phyloP scores from a whole-genome alignment of 2,113 vertebrate species.

The Hemiscyllium ocellatum region DNA sequence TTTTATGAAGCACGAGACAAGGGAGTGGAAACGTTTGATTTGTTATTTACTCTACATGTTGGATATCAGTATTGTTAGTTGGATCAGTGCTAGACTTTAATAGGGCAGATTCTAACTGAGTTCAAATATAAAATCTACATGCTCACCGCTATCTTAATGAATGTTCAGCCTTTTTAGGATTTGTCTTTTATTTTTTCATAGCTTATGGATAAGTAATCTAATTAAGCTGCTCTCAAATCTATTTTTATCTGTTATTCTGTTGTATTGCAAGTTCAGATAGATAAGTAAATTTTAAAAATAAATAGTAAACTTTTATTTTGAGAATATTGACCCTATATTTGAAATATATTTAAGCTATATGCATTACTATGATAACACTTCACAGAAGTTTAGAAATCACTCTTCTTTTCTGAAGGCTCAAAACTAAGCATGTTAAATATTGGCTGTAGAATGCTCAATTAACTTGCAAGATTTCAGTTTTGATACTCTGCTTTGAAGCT shows the following conservation, averaged over 20 bases:
- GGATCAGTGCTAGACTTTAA: neutral
- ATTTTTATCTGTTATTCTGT: neutral
- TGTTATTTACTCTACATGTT: neutral
- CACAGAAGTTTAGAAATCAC: neutral
- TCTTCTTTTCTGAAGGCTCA: neutral
- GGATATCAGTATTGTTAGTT: neutral
- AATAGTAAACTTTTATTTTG: neutral
- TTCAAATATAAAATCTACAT: neutral
- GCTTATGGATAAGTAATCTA: neutral
- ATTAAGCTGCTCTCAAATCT: neutral
- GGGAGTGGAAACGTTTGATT: neutral
- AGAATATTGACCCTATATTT: neutral
- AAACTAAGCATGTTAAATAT: neutral
- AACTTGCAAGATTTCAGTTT: neutral
- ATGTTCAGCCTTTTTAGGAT: neutral
- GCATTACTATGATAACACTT: neutral
- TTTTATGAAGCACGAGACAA: neutral
- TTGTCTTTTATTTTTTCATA: neutral
- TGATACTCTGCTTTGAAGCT: neutral
- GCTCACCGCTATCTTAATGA: no score
- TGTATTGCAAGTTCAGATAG: neutral
- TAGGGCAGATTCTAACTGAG: no score
- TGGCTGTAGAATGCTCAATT: neutral
- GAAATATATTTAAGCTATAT: neutral
- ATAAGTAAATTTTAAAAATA: neutral